Base-by-base conservation (phyloP, 2,888 invertebrate genomes). In the Agrenia bidenticulata region DNA sequence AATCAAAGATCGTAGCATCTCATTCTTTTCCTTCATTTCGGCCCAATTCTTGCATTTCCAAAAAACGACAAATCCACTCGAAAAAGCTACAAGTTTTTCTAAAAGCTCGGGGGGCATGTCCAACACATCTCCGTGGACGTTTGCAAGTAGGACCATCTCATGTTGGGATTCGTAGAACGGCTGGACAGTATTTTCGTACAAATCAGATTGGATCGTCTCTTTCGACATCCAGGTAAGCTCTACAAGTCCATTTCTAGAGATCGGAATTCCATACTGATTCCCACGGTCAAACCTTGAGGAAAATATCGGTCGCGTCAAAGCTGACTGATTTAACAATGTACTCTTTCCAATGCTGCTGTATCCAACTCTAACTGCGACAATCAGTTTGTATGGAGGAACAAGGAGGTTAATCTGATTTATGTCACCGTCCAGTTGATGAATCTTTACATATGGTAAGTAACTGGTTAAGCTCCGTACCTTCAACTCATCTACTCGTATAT, bases 81-180 rank as follows among this genome's bases (percentile, higher is more conserved):
- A 5, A 11, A 9, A 11, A 7, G 27, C 37, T 24, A 2, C 2
- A 4, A 55, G 55, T n/a, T n/a, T 7, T 15, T 17, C 17, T 2
- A 26, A 5, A 2, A 55, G 19, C 2, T 4, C 7, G 4, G 4
- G 7, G 2, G 27, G 55, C 15, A 55, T 19, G 7, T 55, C 55
- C 4, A 55, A 32, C 4, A 27, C 11, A 32, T 27, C 32, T 27
- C 55, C 55, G 21, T 55, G 27, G 17, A 55, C 55, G n/a, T 55
- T 55, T 4, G 55, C 55, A 9, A 55, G 21, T 7, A 55, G 32
- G n/a, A 55, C 32, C 55, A 55, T 55, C 17, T 55, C 32, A 32
- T 55, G 5, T 13, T 55, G 11, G 51, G 51, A 11, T 5, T 51
- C 24, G 37, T 32, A 55, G 19, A 5, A 27, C n/a, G 27, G 15